Evolutionary conservation across 2,113 vertebrate species (phyloP).

Genomic region (Lepus europaeus): DNA sequence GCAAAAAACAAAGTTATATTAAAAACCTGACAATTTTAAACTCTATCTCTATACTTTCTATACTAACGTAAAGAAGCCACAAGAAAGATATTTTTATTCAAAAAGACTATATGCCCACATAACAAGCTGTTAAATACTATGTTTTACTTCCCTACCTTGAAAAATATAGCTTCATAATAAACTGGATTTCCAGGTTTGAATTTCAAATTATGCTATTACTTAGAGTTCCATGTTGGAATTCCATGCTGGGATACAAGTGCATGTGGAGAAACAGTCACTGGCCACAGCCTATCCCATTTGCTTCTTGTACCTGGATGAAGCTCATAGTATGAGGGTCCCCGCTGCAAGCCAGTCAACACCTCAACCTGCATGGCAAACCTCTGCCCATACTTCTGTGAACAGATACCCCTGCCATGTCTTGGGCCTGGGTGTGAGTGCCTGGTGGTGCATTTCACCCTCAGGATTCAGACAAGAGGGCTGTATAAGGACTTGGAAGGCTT

Average conservation of each 20-base stretch:
- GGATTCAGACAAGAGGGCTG: background rate
- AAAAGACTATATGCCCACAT: slow-evolving; percentile 21
- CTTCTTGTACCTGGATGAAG: background rate
- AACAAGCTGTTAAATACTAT: slow-evolving; percentile 1
- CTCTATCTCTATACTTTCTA: background rate
- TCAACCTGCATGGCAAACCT: background rate
- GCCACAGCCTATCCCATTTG: background rate
- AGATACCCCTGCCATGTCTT: background rate
- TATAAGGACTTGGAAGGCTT: background rate
- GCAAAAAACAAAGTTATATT: background rate
- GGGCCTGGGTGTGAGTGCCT: background rate
- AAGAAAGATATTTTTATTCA: background rate
- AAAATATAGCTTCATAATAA: background rate
- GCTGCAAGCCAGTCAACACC: background rate
- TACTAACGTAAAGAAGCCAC: background rate
- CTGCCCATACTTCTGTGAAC: background rate
- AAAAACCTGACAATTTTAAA: background rate
- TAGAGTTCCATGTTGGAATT: background rate
- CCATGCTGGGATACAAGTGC: background rate
- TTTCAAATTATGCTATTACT: background rate
- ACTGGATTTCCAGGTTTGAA: background rate
- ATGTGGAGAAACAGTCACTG: background rate
- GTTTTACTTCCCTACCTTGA: background rate
- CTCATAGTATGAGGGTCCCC: background rate
- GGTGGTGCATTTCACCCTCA: background rate